Base-by-base conservation (phyloP, 2,113 vertebrate species). In the Austrofundulus limnaeus region DNA sequence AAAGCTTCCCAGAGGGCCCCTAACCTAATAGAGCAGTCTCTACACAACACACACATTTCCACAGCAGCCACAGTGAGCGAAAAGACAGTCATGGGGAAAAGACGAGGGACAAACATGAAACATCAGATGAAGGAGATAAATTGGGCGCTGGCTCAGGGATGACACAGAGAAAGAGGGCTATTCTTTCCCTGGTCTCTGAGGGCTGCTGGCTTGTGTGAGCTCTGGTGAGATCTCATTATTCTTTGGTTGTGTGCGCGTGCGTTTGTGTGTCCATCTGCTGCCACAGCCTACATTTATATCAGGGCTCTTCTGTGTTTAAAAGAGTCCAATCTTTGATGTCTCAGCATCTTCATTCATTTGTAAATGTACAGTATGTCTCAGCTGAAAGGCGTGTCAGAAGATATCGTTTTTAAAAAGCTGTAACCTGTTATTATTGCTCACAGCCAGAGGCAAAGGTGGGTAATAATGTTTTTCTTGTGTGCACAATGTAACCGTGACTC, bases 11-110 rank as follows among this genome's bases (percentile, higher is more conserved):
- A 1, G 17, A 74, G 81, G 83, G 70, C 7, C 53, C 28, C 37
- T 81, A 74, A 84, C 85, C 75, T 72, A 86, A 87, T 80, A 75
- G 66, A 82, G 61, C 65, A 53, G 71, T 84, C 78, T 61, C 52
- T 65, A 53, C 51, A 72, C 43, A 46, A 56, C 53, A 69, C 59
- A 80, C 60, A 70, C 50, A 47, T 43, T 8, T 5, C 45, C 46
- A 45, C 25, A 15, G 25, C 56, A 67, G 60, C 46, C 62, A 49
- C 46, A 66, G 66, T 14, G 34, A 59, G 24, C 9, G 24, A 51
- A 34, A 50, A 61, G 63, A 61, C 37, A 63, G 70, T 73, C 54
- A n/a, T 28, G 54, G 48, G 70, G 73, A 57, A 59, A 64, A 51
- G 66, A 67, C 58, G 75, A 66, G 61, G 62, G 50, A 60, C 74